A percentile compares a stretch with the other conserved stretches of the same genome.
Evolutionary conservation across 2,888 invertebrate species (phyloP).

Genomic region (Andrena chrysosceles): DNA sequence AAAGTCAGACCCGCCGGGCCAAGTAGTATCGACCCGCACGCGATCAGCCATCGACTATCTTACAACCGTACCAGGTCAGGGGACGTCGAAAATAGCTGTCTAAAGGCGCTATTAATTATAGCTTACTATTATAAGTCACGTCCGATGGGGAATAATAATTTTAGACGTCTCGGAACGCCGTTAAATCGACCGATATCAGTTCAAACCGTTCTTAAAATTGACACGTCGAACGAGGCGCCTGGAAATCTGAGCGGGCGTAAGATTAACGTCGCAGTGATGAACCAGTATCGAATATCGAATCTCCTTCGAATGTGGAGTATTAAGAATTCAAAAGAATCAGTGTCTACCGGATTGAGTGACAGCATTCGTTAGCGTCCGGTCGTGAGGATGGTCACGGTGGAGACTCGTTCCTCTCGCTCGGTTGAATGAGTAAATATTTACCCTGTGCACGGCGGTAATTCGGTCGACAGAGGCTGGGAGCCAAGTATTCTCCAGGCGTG

Average conservation of each 20-base stretch:
- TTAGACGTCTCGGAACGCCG: neutral
- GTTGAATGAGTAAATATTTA: constrained; percentile 77
- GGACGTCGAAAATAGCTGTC: neutral
- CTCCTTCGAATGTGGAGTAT: no score
- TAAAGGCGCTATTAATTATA: constrained; percentile 8
- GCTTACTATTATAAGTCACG: no score
- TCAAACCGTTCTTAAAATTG: no score
- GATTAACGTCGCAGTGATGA: no score
- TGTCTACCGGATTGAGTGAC: constrained; percentile 32
- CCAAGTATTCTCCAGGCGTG: constrained; percentile 36
- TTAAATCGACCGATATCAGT: neutral
- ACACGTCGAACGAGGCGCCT: no score
- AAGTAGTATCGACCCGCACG: constrained; percentile 1
- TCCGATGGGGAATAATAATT: neutral
- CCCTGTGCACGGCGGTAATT: constrained; percentile 62
- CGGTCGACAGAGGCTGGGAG: constrained; percentile 39
- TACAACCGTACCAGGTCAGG: neutral
- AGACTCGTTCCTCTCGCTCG: constrained; percentile 46
- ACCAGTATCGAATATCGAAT: no score
- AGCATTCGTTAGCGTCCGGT: constrained; percentile 79
- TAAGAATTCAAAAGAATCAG: neutral
- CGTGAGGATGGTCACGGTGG: constrained; percentile 73
- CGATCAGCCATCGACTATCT: neutral
- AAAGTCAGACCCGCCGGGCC: neutral
- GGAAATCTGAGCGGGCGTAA: no score